Conservation (phyloP, 2,888 invertebrate genomes). For the Zele albiditarsus region DNA sequence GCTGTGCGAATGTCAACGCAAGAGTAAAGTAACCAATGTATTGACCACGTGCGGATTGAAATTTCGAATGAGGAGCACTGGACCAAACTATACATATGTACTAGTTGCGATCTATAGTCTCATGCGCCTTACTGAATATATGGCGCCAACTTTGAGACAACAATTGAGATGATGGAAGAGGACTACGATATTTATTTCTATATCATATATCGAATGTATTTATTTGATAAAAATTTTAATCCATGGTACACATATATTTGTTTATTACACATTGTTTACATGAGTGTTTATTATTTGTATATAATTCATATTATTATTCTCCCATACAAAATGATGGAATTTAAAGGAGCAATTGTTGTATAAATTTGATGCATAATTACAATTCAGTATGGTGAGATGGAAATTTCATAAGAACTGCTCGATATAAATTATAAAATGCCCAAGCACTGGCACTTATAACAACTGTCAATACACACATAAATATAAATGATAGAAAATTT, state of each 20-base stretch:
- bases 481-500: conserved; percentile 87
- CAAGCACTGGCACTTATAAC: conserved; percentile 88
- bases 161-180: too few relatives aligned
- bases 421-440: conserved; percentile 88
- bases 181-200: not conserved
- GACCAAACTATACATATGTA: too few relatives aligned
- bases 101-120: too few relatives aligned
- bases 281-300: not conserved
- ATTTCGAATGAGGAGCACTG: not conserved
- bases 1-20: too few relatives aligned
- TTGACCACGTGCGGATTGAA: not conserved
- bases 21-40: not conserved
- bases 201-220: not conserved
- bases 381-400: conserved; percentile 87
- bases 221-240: not conserved
- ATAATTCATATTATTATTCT: not conserved
- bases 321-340: not conserved
- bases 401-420: conserved; percentile 88
- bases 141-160: too few relatives aligned
- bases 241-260: not conserved
- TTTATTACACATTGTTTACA: not conserved
- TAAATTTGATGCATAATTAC: conserved; percentile 71
- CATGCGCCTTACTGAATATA: too few relatives aligned
- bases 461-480: conserved; percentile 84
- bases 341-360: not conserved